These are phyloP conservation scores for Sibirionetta formosa DNA, from an alignment of 2,797 vertebrate species.

Conservation along the genomic window DNA sequence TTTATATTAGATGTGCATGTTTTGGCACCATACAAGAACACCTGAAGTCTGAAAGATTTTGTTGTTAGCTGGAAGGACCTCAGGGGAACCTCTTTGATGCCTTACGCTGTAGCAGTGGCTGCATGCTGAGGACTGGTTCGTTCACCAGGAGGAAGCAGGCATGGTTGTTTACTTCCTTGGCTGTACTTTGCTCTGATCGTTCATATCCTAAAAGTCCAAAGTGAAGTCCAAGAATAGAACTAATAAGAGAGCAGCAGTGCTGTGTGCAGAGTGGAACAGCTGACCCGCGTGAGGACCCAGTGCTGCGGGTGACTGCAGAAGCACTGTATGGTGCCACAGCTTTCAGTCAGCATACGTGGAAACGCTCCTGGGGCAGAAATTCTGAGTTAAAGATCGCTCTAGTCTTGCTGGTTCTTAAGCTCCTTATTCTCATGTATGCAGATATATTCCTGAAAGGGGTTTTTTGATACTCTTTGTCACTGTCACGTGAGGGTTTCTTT, in stretches of 20 bases:
- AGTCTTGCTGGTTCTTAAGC: not conserved
- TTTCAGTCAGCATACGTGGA: not conserved
- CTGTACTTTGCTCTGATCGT: not conserved
- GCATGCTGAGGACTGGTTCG: not conserved
- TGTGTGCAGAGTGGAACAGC: not conserved
- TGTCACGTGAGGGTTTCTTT: not conserved
- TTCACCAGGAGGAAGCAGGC: not conserved
- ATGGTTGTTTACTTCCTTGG: not conserved
- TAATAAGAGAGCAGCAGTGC: not conserved
- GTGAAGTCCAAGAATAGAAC: not conserved
- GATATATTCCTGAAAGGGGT: not conserved
- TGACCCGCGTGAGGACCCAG: not conserved
- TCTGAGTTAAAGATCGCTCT: not conserved
- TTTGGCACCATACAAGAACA: not conserved
- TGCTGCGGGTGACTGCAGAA: not conserved
- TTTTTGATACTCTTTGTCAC: not conserved
- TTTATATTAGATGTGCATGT: not conserved
- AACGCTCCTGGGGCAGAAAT: not conserved
- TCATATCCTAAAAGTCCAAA: not conserved
- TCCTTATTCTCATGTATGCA: not conserved
- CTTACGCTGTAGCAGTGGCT: not conserved
- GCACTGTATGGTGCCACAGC: accelerated
- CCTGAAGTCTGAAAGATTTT: not conserved
- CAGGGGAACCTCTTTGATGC: not conserved
- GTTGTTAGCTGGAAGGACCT: not conserved